phyloP scores from a whole-genome alignment of 2,113 vertebrate species.

The Australoheros scitulus region DNA sequence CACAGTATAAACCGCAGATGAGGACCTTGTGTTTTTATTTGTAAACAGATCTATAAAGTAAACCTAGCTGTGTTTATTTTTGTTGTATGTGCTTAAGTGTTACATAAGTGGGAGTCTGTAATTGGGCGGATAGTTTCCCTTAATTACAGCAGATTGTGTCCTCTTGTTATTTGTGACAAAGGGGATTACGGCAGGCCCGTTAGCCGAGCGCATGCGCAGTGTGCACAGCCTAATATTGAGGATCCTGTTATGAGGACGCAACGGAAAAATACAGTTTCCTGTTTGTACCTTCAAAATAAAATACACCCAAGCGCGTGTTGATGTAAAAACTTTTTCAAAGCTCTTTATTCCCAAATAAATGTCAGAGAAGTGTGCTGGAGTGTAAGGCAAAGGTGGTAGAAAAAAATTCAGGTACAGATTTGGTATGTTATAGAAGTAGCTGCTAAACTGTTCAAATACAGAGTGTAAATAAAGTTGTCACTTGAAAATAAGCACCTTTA shows the following conservation, averaged over 20 bases:
- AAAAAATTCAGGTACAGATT: background rate
- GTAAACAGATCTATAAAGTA: background rate
- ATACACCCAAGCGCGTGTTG: accelerated
- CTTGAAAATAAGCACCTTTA: background rate
- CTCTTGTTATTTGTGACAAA: constrained; percentile 59
- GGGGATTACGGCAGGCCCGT: constrained; percentile 50
- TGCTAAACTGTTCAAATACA: accelerated
- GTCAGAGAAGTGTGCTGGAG: background rate
- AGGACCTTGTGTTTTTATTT: background rate
- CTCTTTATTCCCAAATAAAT: background rate
- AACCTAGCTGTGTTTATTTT: background rate
- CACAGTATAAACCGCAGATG: background rate
- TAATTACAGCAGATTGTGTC: constrained; percentile 55
- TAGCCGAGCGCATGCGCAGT: constrained; percentile 70
- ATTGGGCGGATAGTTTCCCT: constrained; percentile 47
- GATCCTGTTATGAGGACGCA: background rate
- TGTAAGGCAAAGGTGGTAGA: background rate
- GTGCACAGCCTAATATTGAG: constrained; percentile 23
- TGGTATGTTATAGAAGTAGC: background rate
- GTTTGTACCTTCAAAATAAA: constrained; percentile 35
- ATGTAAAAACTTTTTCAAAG: background rate
- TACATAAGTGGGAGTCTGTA: background rate
- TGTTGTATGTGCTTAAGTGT: background rate
- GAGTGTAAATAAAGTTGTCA: background rate
- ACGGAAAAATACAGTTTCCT: background rate